Conservation (phyloP, 2,888 invertebrate genomes). For the Selenia dentaria region DNA sequence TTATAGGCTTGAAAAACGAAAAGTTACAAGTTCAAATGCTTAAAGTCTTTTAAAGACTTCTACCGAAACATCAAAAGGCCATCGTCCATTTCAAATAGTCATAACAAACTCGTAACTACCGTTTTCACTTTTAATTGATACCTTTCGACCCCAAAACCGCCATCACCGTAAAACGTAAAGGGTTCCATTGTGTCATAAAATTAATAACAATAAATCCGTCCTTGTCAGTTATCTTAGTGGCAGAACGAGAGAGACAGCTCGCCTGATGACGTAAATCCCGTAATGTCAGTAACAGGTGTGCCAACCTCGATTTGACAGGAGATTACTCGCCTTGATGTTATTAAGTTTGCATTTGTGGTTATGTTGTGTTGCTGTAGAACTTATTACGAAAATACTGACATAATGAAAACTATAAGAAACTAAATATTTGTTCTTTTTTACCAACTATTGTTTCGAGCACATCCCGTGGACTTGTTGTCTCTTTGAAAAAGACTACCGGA, state of each 20-base stretch:
- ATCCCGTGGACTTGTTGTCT: too few relatives aligned
- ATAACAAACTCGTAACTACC: constrained; percentile 16
- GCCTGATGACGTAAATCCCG: constrained; percentile 36
- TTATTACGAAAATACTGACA: too few relatives aligned
- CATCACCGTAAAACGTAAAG: constrained; percentile 23
- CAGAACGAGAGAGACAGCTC: constrained; percentile 34
- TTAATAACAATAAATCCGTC: constrained; percentile 44
- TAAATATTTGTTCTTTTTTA: too few relatives aligned
- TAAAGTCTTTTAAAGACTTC: too few relatives aligned
- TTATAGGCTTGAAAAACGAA: too few relatives aligned
- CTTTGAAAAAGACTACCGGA: too few relatives aligned
- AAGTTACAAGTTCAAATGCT: too few relatives aligned
- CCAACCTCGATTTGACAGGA: constrained; percentile 36
- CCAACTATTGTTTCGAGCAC: too few relatives aligned
- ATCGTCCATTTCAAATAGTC: background rate
- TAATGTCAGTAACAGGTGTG: constrained; percentile 45
- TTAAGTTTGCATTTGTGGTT: constrained; percentile 13
- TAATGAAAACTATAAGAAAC: too few relatives aligned
- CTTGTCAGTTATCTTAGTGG: constrained; percentile 37
- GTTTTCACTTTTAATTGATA: constrained; percentile 27
- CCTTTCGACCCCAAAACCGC: constrained; percentile 20
- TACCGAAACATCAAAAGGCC: too few relatives aligned
- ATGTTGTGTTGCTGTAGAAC: too few relatives aligned
- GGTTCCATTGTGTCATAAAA: constrained; percentile 38
- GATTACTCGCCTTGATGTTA: constrained; percentile 33